Evolutionary conservation across 1,140 invertebrate genomes (phyloP).

Genomic region (Pteromalus puparum): DNA sequence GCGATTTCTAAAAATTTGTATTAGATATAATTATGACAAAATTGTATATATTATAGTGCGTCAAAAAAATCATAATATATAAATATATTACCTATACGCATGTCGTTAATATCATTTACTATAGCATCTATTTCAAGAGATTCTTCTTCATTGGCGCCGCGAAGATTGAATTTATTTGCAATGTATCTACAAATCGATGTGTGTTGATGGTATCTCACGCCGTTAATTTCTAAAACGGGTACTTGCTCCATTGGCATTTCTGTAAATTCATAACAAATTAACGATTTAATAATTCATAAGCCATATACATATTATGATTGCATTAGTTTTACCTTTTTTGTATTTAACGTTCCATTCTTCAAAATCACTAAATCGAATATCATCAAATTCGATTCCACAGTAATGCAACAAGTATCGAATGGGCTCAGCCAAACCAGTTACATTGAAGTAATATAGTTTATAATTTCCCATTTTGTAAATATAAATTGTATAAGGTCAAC

Average conservation of each 20-base stretch:
- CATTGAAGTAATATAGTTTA: conserved; percentile 53
- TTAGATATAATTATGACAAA: neutral
- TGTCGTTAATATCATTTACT: conserved; percentile 62
- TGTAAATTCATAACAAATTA: conserved; percentile 32
- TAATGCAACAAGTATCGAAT: conserved; percentile 45
- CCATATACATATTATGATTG: neutral
- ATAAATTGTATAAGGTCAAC: neutral
- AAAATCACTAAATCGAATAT: conserved; percentile 43
- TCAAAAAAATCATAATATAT: neutral
- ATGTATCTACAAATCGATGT: conserved; percentile 65
- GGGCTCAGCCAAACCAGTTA: conserved; percentile 48
- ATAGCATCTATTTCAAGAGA: conserved; percentile 59
- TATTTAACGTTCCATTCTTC: conserved; percentile 46
- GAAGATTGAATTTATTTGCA: conserved; percentile 62
- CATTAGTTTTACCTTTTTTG: conserved; percentile 39
- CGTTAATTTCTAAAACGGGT: conserved; percentile 64
- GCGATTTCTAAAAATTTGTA: conserved; percentile 30
- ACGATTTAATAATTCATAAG: too few relatives aligned
- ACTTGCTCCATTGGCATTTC: conserved; percentile 66
- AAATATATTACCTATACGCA: conserved; percentile 58
- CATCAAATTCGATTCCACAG: conserved; percentile 38
- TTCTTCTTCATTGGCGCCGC: conserved; percentile 60
- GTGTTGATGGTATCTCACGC: conserved; percentile 63
- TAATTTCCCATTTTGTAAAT: conserved; percentile 21
- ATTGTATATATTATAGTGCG: neutral